Evolutionary conservation across 2,797 vertebrate genomes (phyloP).

Genomic region (Platalea minor): DNA sequence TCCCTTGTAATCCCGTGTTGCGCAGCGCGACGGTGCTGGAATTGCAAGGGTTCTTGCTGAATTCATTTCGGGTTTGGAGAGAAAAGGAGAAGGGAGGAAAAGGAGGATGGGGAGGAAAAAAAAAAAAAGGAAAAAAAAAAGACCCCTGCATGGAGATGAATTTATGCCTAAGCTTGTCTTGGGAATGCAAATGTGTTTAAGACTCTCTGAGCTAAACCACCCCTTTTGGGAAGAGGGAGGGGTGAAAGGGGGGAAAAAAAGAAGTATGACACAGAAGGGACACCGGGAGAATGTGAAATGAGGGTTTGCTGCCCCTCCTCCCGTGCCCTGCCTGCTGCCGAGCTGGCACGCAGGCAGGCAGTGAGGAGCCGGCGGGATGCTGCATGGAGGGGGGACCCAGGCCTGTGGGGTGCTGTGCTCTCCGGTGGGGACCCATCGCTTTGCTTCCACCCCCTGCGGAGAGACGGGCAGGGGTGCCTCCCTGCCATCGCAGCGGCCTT

Average conservation of each 20-base stretch:
- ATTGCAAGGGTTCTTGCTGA: slow-evolving; percentile 1
- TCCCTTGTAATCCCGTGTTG: neutral
- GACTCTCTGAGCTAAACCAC: slow-evolving; percentile 56
- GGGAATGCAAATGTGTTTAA: slow-evolving; percentile 69
- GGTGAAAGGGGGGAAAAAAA: neutral
- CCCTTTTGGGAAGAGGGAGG: slow-evolving; percentile 47
- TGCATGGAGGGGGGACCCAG: neutral
- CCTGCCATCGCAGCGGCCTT: rapidly evolving
- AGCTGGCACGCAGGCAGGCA: neutral
- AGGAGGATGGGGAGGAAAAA: neutral
- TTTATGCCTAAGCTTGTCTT: slow-evolving; percentile 68
- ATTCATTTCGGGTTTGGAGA: slow-evolving; percentile 43
- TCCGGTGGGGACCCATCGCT: neutral
- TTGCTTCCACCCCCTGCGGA: rapidly evolving
- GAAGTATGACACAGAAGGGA: slow-evolving; percentile 38
- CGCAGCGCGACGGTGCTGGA: neutral
- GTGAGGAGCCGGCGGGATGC: rapidly evolving
- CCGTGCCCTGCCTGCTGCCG: neutral
- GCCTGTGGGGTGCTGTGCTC: rapidly evolving
- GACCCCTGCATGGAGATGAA: slow-evolving; percentile 42
- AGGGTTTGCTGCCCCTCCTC: slow-evolving; percentile 17
- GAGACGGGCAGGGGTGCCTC: neutral
- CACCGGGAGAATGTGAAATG: slow-evolving; percentile 35
- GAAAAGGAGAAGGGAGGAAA: slow-evolving; percentile 18
- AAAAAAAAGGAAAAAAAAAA: neutral